phyloP scores from a whole-genome alignment of 2,888 invertebrate genomes.

The Keiferia lycopersicella region DNA sequence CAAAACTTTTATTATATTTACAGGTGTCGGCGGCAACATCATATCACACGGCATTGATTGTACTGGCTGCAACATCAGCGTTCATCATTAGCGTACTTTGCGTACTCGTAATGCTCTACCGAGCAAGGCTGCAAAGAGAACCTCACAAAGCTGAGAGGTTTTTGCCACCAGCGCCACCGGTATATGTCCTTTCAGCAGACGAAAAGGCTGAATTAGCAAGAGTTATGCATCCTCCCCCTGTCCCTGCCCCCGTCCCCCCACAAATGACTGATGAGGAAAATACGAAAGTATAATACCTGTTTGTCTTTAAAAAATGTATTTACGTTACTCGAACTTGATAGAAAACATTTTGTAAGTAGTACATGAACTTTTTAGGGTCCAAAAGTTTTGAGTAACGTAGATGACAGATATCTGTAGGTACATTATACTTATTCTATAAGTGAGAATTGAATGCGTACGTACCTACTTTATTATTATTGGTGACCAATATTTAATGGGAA shows the following conservation, averaged over 20 bases:
- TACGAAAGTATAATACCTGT: constrained; percentile 52
- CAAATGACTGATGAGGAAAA: constrained; percentile 49
- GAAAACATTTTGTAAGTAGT: constrained; percentile 44
- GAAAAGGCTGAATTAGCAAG: constrained; percentile 81
- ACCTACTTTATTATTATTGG: background rate
- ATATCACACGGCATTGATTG: constrained; percentile 89
- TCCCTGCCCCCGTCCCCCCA: constrained; percentile 54
- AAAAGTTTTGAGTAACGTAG: constrained; percentile 53
- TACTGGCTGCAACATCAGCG: constrained; percentile 89
- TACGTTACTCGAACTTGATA: constrained; percentile 35
- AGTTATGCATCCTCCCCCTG: constrained; percentile 65
- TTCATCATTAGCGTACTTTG: constrained; percentile 89
- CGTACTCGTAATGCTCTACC: constrained; percentile 87
- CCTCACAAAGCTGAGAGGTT: constrained; percentile 81
- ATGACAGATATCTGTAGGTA: constrained; percentile 32
- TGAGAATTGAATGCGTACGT: constrained; percentile 31
- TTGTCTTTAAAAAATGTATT: constrained; percentile 14
- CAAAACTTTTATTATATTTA: background rate
- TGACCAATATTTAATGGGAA: constrained; percentile 9
- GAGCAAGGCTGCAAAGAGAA: constrained; percentile 77
- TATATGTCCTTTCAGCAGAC: constrained; percentile 85
- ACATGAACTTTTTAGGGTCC: constrained; percentile 68
- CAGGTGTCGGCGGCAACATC: constrained; percentile 84
- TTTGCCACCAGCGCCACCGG: constrained; percentile 83
- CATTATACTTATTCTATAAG: constrained; percentile 29